Evolutionary conservation across 2,113 vertebrate species (phyloP).

Genomic region (Sula dactylatra): DNA sequence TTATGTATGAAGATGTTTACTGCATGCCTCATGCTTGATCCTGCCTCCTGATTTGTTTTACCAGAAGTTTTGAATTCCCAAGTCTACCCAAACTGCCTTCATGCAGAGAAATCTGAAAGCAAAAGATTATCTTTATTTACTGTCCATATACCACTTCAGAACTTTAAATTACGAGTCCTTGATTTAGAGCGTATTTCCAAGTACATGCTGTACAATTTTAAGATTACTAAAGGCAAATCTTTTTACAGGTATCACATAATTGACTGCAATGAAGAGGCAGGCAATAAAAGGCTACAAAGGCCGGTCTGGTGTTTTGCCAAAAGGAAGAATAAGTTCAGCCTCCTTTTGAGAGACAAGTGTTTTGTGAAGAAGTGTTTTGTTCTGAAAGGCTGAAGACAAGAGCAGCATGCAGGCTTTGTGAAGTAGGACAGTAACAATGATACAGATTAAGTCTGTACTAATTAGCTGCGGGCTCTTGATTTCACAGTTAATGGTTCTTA

Average conservation of each 20-base stretch:
- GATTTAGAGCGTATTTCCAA: background rate
- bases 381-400: background rate
- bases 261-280: background rate
- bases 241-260: background rate
- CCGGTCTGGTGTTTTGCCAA: background rate
- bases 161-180: background rate
- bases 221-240: background rate
- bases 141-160: background rate
- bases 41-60: background rate
- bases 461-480: background rate
- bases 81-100: background rate
- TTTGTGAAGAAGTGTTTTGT: background rate
- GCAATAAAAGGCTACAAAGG: background rate
- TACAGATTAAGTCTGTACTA: background rate
- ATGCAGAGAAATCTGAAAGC: background rate
- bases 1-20: background rate
- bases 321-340: background rate
- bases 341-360: background rate
- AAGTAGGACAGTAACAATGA: background rate
- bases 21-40: background rate
- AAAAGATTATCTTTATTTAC: background rate
- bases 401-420: background rate
- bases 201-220: background rate
- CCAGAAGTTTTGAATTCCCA: background rate
- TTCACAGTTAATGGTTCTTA: background rate